These are phyloP conservation scores for Eumeta japonica DNA, from an alignment of 1,140 invertebrate species.

Conservation along the genomic window DNA sequence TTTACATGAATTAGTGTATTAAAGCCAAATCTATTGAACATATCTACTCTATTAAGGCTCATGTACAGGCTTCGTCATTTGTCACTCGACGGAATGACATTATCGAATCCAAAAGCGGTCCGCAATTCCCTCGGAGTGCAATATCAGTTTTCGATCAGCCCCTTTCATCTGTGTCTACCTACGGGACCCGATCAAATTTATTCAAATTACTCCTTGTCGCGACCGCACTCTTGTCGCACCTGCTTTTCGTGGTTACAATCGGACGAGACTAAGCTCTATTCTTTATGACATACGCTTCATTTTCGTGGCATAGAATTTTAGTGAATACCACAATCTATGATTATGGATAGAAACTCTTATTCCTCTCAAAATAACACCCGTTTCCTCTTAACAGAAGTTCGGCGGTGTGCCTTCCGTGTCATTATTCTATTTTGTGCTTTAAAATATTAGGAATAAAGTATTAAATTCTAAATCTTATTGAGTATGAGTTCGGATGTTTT, in stretches of 20 bases:
- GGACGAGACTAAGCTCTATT: slow-evolving; percentile 13
- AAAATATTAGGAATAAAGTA: neutral
- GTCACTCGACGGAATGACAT: too few relatives aligned
- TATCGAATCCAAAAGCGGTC: too few relatives aligned
- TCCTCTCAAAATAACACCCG: slow-evolving; percentile 50
- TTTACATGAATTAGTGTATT: too few relatives aligned
- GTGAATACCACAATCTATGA: slow-evolving; percentile 35
- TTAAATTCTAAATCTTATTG: neutral
- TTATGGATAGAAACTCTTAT: slow-evolving; percentile 51
- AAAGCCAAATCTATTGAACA: too few relatives aligned
- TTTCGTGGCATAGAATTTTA: slow-evolving; percentile 10
- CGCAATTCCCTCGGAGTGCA: too few relatives aligned
- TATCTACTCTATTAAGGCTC: too few relatives aligned
- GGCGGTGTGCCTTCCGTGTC: neutral
- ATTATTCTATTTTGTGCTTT: neutral
- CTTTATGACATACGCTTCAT: neutral
- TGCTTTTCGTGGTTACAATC: slow-evolving; percentile 15
- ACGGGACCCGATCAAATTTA: slow-evolving; percentile 42
- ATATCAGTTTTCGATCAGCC: too few relatives aligned
- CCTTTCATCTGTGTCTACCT: too few relatives aligned
- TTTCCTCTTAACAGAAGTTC: slow-evolving; percentile 46
- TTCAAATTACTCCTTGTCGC: slow-evolving; percentile 46
- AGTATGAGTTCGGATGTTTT: neutral
- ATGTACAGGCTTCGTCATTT: too few relatives aligned
- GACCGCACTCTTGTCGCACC: slow-evolving; percentile 25